Conservation (phyloP, 2,888 invertebrate species). For the Xylocampa areola region DNA sequence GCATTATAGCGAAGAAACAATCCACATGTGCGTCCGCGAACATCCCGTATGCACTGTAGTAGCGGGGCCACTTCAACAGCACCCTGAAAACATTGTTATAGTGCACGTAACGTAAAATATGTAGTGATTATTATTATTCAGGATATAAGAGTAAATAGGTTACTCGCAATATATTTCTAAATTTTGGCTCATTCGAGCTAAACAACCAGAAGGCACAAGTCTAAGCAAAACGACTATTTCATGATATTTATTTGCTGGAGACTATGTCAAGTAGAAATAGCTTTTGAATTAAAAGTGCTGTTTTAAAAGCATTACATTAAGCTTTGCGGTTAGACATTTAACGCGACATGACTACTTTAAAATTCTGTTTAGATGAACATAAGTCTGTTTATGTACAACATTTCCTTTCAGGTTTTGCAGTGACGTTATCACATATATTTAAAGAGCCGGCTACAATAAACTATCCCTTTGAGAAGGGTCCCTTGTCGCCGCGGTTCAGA, state of each 20-base stretch:
- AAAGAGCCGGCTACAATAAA: constrained; percentile 99
- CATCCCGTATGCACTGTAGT: no score
- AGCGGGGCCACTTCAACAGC: no score
- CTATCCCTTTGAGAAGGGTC: constrained; percentile 99
- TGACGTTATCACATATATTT: constrained; percentile 92
- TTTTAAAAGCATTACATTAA: constrained; percentile 13
- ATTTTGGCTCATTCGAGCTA: neutral
- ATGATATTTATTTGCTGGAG: constrained; percentile 23
- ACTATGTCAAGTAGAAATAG: constrained; percentile 39
- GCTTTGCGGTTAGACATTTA: neutral
- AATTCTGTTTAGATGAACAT: constrained; percentile 1
- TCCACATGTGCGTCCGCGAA: no score
- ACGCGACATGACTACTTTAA: neutral
- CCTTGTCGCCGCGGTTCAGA: constrained; percentile 98
- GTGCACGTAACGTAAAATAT: no score
- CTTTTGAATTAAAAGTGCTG: constrained; percentile 35
- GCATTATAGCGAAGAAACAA: no score
- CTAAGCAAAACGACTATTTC: constrained; percentile 29
- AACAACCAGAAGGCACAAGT: neutral
- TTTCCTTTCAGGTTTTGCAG: constrained; percentile 91
- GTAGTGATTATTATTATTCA: no score
- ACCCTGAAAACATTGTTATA: no score
- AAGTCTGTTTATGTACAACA: neutral
- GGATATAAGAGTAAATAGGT: no score
- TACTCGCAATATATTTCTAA: neutral